These are phyloP conservation scores for Collichthys lucidus DNA, from an alignment of 2,113 vertebrate genomes.

Conservation along the genomic window DNA sequence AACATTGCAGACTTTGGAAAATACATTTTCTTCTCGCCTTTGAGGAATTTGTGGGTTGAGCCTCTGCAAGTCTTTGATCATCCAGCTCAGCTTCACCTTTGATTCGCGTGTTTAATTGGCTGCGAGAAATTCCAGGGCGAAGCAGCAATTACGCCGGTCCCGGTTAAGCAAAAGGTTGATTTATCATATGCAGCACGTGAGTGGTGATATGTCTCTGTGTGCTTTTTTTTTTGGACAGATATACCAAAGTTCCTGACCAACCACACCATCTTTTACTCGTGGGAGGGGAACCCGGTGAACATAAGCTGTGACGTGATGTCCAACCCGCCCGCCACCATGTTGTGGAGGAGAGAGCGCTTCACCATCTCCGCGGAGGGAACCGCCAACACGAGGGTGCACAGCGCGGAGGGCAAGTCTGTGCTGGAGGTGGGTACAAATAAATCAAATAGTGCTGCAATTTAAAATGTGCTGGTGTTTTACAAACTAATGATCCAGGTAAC, in stretches of 20 bases:
- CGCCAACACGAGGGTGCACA: conserved; percentile 89
- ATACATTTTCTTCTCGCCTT: conserved; percentile 26
- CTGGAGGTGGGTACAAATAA: conserved; percentile 87
- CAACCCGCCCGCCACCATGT: conserved; percentile 92
- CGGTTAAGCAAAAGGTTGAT: conserved; percentile 3
- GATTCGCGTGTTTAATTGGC: conserved; percentile 53
- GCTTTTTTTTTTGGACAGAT: conserved; percentile 82
- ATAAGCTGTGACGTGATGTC: conserved; percentile 96
- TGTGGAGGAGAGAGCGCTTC: conserved; percentile 94
- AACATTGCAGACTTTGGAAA: conserved; percentile 15
- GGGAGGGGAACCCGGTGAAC: conserved; percentile 98
- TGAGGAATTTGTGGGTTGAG: conserved; percentile 35
- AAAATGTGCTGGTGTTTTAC: too few relatives aligned
- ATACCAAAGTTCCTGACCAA: conserved; percentile 95
- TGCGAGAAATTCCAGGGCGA: conserved; percentile 17
- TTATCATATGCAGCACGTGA: not conserved
- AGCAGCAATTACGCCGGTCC: conserved; percentile 8
- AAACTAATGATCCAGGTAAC: too few relatives aligned
- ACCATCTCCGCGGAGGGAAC: conserved; percentile 90
- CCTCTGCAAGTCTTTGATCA: conserved; percentile 56
- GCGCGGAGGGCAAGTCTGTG: conserved; percentile 87
- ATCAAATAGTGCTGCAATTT: too few relatives aligned
- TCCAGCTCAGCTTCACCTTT: conserved; percentile 45
- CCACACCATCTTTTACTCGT: conserved; percentile 95
- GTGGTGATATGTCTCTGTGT: not conserved